phyloP scores from a whole-genome alignment of 2,113 vertebrate species.

The Aythya baeri region DNA sequence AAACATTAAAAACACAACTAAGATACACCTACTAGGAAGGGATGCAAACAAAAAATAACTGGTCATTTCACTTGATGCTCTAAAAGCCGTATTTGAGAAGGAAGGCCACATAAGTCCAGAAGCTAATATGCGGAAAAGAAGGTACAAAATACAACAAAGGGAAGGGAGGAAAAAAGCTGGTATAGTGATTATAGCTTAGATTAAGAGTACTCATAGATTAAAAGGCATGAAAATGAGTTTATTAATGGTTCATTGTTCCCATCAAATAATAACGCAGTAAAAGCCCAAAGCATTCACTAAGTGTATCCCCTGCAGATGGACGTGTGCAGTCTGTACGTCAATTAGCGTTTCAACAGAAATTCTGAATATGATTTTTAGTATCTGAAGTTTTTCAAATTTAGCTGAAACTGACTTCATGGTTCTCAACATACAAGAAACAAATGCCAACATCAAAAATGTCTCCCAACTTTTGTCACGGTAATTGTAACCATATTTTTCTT shows the following conservation, averaged over 20 bases:
- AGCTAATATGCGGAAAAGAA: background rate
- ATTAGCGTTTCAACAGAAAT: background rate
- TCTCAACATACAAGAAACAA: background rate
- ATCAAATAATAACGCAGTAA: background rate
- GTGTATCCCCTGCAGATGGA: background rate
- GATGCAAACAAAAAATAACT: background rate
- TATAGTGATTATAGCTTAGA: background rate
- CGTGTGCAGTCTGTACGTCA: accelerated
- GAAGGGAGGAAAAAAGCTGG: background rate
- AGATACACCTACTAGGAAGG: background rate
- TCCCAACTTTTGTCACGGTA: background rate
- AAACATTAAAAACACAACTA: background rate
- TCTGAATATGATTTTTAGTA: background rate
- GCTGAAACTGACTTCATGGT: background rate
- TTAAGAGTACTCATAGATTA: too few relatives aligned
- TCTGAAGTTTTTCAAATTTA: background rate
- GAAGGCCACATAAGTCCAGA: background rate
- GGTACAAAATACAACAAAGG: background rate
- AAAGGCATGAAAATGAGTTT: background rate
- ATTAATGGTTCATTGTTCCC: too few relatives aligned
- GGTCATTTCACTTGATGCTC: background rate
- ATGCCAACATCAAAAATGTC: background rate
- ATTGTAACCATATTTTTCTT: background rate
- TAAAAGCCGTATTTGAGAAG: background rate
- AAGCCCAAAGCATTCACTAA: background rate